A percentile compares a stretch with the other conserved stretches of the same genome.
Evolutionary conservation across 2,888 invertebrate genomes (phyloP).

Genomic region (Melinaea menophilus): DNA sequence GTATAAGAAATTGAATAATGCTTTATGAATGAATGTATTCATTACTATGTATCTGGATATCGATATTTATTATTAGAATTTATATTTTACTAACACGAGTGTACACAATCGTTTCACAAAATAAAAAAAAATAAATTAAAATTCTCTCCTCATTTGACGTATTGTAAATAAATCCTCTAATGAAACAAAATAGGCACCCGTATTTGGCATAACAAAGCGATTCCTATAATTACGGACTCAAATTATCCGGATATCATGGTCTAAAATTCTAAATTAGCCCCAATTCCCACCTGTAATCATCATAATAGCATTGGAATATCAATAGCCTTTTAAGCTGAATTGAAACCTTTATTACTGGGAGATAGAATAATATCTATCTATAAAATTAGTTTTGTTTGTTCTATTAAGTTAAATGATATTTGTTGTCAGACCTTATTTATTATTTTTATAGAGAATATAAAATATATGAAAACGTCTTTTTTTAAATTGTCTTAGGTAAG

Average conservation of each 20-base stretch:
- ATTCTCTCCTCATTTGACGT: constrained; percentile 3
- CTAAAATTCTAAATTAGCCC: constrained; percentile 37
- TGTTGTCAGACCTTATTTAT: too few species aligned
- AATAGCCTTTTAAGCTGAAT: constrained; percentile 20
- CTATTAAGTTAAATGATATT: too few species aligned
- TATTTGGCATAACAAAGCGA: constrained; percentile 36
- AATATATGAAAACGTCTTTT: too few species aligned
- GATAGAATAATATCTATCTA: not conserved
- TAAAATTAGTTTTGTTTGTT: not conserved
- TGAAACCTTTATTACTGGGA: constrained; percentile 15
- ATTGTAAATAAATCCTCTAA: constrained; percentile 34
- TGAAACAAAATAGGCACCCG: constrained; percentile 31
- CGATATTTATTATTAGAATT: too few species aligned
- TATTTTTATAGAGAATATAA: too few species aligned
- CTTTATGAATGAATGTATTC: not conserved
- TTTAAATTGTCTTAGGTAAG: too few species aligned
- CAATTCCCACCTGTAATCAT: constrained; percentile 33
- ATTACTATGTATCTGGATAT: not conserved
- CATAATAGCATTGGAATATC: constrained; percentile 38
- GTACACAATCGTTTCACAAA: too few species aligned
- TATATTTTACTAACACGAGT: too few species aligned
- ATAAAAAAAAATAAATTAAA: too few species aligned
- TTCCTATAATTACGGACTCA: constrained; percentile 41
- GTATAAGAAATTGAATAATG: constrained; percentile 8
- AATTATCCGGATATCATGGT: constrained; percentile 40